These are phyloP conservation scores for Rhogogaster chlorosoma DNA, from an alignment of 2,888 invertebrate genomes.

Conservation along the genomic window DNA sequence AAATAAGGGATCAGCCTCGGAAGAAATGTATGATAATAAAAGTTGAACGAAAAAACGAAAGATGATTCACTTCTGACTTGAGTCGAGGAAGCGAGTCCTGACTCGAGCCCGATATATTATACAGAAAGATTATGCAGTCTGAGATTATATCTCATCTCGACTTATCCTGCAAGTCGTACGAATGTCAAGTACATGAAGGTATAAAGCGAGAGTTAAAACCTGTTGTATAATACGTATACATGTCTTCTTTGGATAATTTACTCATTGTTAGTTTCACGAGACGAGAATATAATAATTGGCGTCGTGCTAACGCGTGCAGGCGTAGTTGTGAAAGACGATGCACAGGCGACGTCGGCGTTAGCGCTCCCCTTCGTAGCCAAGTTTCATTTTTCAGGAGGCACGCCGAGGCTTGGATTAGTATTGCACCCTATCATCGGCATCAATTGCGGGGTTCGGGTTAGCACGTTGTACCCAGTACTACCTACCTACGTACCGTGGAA, in stretches of 20 bases:
- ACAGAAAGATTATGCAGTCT: neutral
- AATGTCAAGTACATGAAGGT: constrained; percentile 19
- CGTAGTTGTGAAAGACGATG: constrained; percentile 43
- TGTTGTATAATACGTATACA: neutral
- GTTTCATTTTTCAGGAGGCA: constrained; percentile 52
- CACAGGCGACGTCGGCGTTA: constrained; percentile 24
- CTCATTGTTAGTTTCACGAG: constrained; percentile 20
- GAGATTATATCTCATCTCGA: neutral
- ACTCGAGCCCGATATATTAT: neutral
- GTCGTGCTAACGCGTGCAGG: constrained; percentile 32
- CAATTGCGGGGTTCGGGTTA: constrained; percentile 65
- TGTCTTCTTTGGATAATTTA: constrained; percentile 23
- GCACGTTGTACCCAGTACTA: constrained; percentile 43
- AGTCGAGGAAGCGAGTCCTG: neutral
- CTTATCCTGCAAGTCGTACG: neutral
- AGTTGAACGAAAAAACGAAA: neutral
- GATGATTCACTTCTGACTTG: neutral
- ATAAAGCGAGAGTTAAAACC: constrained; percentile 3
- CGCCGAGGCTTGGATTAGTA: constrained; percentile 65
- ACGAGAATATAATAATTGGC: constrained; percentile 39
- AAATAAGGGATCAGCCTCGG: neutral
- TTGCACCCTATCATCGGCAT: constrained; percentile 71
- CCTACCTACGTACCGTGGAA: neutral
- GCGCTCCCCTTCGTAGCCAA: constrained; percentile 9
- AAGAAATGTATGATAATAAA: neutral